These are phyloP conservation scores for Hermaeophaga mercurialis DNA, from an alignment of 2,888 invertebrate species.

Conservation along the genomic window DNA sequence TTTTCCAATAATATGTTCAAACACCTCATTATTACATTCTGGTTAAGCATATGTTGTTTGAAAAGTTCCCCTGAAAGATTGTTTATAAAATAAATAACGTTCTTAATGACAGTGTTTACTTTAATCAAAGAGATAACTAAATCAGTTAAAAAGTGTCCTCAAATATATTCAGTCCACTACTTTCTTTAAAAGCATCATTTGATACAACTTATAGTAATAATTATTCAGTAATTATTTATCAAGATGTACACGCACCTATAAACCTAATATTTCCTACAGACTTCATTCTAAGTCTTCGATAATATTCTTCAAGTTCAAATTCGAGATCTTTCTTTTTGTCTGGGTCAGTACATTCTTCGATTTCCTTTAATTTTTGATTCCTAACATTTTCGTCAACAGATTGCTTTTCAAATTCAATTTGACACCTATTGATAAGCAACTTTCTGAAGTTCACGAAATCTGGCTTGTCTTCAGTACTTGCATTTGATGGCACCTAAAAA, in stretches of 20 bases:
- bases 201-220: neutral
- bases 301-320: slow-evolving; percentile 73
- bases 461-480: slow-evolving; percentile 40
- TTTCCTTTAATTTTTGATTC: slow-evolving; percentile 61
- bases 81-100: neutral
- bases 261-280: slow-evolving; percentile 90
- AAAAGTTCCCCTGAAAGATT: slow-evolving; percentile 79
- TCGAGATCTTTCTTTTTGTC: slow-evolving; percentile 77
- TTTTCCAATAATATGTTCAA: slow-evolving; percentile 76
- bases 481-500: slow-evolving; percentile 35
- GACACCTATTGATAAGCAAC: slow-evolving; percentile 82
- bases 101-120: neutral
- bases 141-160: slow-evolving; percentile 41
- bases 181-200: slow-evolving; percentile 45
- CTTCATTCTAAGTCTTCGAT: slow-evolving; percentile 76
- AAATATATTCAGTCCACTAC: slow-evolving; percentile 46
- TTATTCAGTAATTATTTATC: too few relatives aligned
- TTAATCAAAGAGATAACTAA: neutral
- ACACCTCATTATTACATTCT: slow-evolving; percentile 86
- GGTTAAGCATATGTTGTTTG: slow-evolving; percentile 87
- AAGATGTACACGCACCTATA: slow-evolving; percentile 57
- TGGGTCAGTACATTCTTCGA: slow-evolving; percentile 62
- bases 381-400: slow-evolving; percentile 70
- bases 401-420: slow-evolving; percentile 86
- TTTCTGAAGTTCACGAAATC: slow-evolving; percentile 71